A percentile compares a stretch with the other conserved stretches of the same genome.
Conservation (phyloP, 2,888 invertebrate species). For the Argyresthia goedartella region DNA sequence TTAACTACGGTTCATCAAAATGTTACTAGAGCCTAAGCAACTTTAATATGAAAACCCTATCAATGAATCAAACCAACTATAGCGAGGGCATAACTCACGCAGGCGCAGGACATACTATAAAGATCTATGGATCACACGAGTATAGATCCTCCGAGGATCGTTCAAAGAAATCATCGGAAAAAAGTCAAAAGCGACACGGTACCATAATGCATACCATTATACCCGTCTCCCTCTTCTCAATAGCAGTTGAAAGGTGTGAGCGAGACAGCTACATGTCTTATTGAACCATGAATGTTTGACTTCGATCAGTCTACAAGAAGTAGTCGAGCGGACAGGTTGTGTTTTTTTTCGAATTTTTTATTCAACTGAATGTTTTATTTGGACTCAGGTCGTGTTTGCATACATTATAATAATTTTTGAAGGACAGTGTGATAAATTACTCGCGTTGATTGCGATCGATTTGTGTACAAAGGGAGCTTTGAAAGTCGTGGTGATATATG, state of each 20-base stretch:
- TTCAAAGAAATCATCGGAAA: slow-evolving; percentile 64
- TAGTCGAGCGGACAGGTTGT: slow-evolving; percentile 16
- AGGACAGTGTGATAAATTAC: too few relatives aligned
- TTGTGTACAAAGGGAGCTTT: not conserved
- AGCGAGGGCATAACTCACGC: slow-evolving; percentile 51
- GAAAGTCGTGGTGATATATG: not conserved
- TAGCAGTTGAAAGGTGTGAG: slow-evolving; percentile 9
- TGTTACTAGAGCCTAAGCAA: too few relatives aligned
- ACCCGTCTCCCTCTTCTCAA: slow-evolving; percentile 26
- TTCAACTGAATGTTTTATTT: not conserved
- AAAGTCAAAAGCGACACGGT: slow-evolving; percentile 37
- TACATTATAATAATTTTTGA: too few relatives aligned
- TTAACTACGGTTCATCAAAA: too few relatives aligned
- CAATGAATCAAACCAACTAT: slow-evolving; percentile 31
- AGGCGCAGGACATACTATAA: slow-evolving; percentile 31
- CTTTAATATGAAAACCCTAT: slow-evolving; percentile 17
- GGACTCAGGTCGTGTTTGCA: too few relatives aligned
- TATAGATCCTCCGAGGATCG: slow-evolving; percentile 41
- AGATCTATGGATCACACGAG: slow-evolving; percentile 46
- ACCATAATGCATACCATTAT: slow-evolving; percentile 64
- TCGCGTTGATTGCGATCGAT: too few relatives aligned
- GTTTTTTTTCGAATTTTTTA: not conserved
- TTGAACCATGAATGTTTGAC: slow-evolving; percentile 27
- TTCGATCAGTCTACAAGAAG: slow-evolving; percentile 29
- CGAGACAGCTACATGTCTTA: slow-evolving; percentile 33